phyloP scores from a whole-genome alignment of 2,888 invertebrate genomes.

The Himalopsyche tibetana region DNA sequence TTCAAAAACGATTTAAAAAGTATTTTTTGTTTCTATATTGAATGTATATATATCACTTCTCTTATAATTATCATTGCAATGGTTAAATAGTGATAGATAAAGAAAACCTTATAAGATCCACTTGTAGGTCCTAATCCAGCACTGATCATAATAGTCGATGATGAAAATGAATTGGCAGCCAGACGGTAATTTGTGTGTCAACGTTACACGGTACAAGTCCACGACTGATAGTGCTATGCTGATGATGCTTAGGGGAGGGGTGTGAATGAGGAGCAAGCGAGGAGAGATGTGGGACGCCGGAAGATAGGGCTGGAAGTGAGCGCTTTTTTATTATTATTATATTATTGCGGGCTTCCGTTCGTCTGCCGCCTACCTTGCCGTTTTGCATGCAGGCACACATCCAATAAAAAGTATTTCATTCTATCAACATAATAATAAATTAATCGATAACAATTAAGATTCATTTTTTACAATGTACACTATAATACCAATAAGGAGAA shows the following conservation, averaged over 20 bases:
- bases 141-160: neutral
- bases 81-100: too few species aligned
- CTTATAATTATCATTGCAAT: too few species aligned
- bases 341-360: conserved; percentile 26
- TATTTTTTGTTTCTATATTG: too few species aligned
- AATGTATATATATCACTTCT: too few species aligned
- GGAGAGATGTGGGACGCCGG: conserved; percentile 45
- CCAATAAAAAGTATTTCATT: too few species aligned
- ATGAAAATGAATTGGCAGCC: conserved; percentile 52
- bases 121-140: neutral
- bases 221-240: conserved; percentile 41
- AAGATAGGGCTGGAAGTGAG: conserved; percentile 52
- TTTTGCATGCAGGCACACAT: neutral
- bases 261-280: neutral
- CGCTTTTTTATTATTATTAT: conserved; percentile 18
- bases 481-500: too few species aligned
- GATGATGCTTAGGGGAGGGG: conserved; percentile 46
- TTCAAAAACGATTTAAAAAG: too few species aligned
- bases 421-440: too few species aligned
- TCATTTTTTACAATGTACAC: too few species aligned
- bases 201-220: conserved; percentile 50
- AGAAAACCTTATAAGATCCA: too few species aligned
- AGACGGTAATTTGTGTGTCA: conserved; percentile 60
- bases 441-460: too few species aligned
- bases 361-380: neutral